Base-by-base conservation (phyloP, 2,888 invertebrate genomes). In the Drepanosiphum platanoidis region DNA sequence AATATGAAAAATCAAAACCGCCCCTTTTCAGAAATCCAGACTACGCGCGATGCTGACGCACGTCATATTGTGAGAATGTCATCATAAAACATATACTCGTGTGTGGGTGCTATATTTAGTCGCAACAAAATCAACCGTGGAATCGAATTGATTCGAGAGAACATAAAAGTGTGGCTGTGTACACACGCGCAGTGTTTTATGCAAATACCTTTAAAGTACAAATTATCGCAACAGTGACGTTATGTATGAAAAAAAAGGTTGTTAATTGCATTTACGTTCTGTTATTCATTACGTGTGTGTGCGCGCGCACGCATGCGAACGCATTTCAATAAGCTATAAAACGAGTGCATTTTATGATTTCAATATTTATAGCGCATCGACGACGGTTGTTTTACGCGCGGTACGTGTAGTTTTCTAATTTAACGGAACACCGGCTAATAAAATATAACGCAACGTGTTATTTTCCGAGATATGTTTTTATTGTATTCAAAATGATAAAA, bases 321-420 rank as follows among this genome's bases (percentile, higher is more conserved):
- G 22, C 22, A 22, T 52, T 22, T 52, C 52, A n/a, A n/a, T 52
- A 27, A 27, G 27, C 61, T 61, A 61, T 61, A n/a, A 61, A 61
- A 61, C 9, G 9, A 61, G 61, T 61, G 27, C 61, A n/a, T 61
- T 61, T 61, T 61, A 61, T 61, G 61, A 8, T 61, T 61, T 61
- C 9, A 22, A 61, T n/a, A 61, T 61, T 61, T 61, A 61, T 61
- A 61, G 61, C 61, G n/a, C n/a, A n/a, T n/a, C n/a, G 61, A n/a
- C 27, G n/a, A 61, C 11, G 11, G 11, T 61, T 61, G 27, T 61
- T n/a, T 22, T 9, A 1, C 46, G 52, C 22, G 52, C 15, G 52
- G 61, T 22, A 61, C 5, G 5, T 61, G 9, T 1, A 1, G 22
- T 61, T 61, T 61, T 61, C 61, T n/a, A 18, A 5, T 22, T 61